Conservation (phyloP, 2,888 invertebrate species). For the Flabesymbios commensalis region DNA sequence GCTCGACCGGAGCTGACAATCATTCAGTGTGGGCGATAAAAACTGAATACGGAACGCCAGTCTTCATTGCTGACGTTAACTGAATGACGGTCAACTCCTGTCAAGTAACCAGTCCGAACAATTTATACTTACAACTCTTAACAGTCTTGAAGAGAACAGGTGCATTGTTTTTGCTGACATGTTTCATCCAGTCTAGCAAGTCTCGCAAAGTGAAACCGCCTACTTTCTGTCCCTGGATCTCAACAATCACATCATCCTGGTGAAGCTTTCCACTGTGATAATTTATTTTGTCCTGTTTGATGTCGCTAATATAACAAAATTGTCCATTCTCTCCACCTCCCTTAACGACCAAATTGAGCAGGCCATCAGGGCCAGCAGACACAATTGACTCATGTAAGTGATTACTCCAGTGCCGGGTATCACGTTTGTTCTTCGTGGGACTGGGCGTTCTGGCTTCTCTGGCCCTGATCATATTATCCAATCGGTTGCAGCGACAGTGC, state of each 20-base stretch:
- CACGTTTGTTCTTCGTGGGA: slow-evolving; percentile 19
- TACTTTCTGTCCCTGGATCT: slow-evolving; percentile 67
- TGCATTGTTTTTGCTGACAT: slow-evolving; percentile 65
- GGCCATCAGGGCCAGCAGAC: slow-evolving; percentile 60
- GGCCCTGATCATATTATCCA: background rate
- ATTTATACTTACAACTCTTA: slow-evolving; percentile 64
- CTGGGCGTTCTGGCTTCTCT: background rate
- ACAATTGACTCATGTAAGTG: slow-evolving; percentile 62
- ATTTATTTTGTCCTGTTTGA: slow-evolving; percentile 50
- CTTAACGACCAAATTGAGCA: slow-evolving; percentile 59
- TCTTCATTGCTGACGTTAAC: too few relatives aligned
- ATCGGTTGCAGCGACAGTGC: too few relatives aligned
- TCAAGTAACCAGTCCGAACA: too few relatives aligned
- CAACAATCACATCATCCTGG: slow-evolving; percentile 63
- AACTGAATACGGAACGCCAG: too few relatives aligned
- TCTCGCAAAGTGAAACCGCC: slow-evolving; percentile 67
- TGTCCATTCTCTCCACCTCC: slow-evolving; percentile 65
- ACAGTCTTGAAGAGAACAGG: slow-evolving; percentile 66
- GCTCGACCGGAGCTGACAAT: too few relatives aligned
- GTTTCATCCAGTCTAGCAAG: slow-evolving; percentile 65
- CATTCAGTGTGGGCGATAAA: too few relatives aligned
- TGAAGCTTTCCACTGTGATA: slow-evolving; percentile 56
- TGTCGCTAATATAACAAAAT: slow-evolving; percentile 53
- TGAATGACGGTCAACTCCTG: too few relatives aligned
- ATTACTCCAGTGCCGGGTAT: slow-evolving; percentile 61